Percentiles rank a stretch among this genome's conserved stretches.
phyloP scores from a whole-genome alignment of 1,140 invertebrate genomes.

The Dendrolimus kikuchii region DNA sequence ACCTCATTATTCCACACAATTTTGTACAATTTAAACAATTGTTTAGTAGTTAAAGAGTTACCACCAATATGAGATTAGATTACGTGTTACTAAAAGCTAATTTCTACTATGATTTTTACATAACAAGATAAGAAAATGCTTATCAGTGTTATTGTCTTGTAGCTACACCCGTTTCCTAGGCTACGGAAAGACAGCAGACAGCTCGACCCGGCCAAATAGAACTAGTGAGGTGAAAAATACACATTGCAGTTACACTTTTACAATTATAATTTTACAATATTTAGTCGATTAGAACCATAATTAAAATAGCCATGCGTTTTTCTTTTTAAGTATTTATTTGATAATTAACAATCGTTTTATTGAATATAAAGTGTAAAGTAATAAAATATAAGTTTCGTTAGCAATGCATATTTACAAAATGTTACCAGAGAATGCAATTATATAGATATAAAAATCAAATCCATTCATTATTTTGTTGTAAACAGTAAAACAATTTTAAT shows the following conservation, averaged over 20 bases:
- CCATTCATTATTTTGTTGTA: too few relatives aligned
- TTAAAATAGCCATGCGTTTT: too few relatives aligned
- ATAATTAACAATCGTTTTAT: too few relatives aligned
- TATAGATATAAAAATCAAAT: too few relatives aligned
- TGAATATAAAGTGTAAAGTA: too few relatives aligned
- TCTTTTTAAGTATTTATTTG: too few relatives aligned
- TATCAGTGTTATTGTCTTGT: conserved; percentile 62
- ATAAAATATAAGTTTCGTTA: too few relatives aligned
- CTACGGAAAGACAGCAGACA: conserved; percentile 32
- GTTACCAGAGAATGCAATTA: too few relatives aligned
- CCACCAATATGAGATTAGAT: not conserved
- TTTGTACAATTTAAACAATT: not conserved
- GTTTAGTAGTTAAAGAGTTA: not conserved
- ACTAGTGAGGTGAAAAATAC: conserved; percentile 13
- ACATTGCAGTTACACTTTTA: not conserved
- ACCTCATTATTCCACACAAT: conserved; percentile 19
- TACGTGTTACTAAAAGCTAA: conserved; percentile 2
- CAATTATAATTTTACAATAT: too few relatives aligned
- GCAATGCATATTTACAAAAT: too few relatives aligned
- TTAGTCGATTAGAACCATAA: too few relatives aligned
- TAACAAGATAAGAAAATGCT: conserved; percentile 43
- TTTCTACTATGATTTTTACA: conserved; percentile 36
- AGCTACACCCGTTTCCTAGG: conserved; percentile 69
- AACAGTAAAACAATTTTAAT: too few relatives aligned
- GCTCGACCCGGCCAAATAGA: conserved; percentile 21